Percentiles rank a stretch among this genome's conserved stretches.
These are phyloP conservation scores for Nemurella pictetii DNA, from an alignment of 2,888 invertebrate genomes.

Conservation along the genomic window DNA sequence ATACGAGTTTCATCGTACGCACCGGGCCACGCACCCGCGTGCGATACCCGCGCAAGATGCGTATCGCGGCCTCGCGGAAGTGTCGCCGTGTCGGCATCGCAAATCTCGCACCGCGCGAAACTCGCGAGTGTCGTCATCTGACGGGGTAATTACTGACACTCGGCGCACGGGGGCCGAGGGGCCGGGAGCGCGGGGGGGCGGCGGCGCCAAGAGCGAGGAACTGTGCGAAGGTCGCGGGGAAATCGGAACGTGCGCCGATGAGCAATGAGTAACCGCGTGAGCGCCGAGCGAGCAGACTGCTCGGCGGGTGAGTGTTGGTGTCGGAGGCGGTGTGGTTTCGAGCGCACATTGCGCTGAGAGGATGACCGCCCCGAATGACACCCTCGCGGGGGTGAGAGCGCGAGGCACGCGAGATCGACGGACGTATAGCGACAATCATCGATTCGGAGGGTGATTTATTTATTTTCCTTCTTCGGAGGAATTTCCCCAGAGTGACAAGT, in stretches of 20 bases:
- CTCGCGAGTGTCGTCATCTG: not conserved
- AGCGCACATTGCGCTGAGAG: not conserved
- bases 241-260: not conserved
- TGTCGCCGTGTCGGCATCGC: not conserved
- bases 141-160: not conserved
- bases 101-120: not conserved
- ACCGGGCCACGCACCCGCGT: not conserved
- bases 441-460: constrained; percentile 1
- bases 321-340: too few species aligned
- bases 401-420: not conserved
- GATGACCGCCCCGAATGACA: not conserved
- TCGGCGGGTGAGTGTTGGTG: too few species aligned
- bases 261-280: too few species aligned
- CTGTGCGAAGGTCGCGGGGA: constrained; percentile 18
- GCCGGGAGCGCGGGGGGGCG: too few species aligned
- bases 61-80: not conserved
- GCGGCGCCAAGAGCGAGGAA: not conserved
- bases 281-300: too few species aligned
- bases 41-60: not conserved
- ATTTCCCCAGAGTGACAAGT: constrained; percentile 25
- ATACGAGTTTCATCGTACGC: not conserved
- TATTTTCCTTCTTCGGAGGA: too few species aligned
- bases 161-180: too few species aligned
- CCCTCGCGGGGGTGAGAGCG: not conserved
- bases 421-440: constrained; percentile 11